Base-by-base conservation (phyloP, 2,113 vertebrate genomes). In the Tachycineta bicolor region DNA sequence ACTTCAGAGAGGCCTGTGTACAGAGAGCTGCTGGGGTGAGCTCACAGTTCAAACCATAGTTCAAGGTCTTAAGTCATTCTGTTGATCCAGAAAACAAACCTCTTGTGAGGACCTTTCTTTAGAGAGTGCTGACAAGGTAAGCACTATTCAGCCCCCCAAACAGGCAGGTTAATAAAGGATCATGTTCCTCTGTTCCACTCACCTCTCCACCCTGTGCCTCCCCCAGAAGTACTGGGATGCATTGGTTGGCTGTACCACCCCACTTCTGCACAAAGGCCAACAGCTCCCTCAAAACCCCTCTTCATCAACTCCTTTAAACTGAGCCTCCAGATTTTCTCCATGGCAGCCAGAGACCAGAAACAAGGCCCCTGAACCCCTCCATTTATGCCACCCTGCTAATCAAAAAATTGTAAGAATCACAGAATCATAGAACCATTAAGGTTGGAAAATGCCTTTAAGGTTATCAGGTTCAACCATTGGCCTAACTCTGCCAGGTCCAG, bases 321-420 rank as follows among this genome's bases (percentile, higher is more conserved):
- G 34, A 63, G 28, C 39, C 49, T 52, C 44, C 20, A 20, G 31
- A 9, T 49, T 37, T 39, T 55, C 23, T 64, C 39, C 2, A 2
- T 2, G 7, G 43, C 31, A 34, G 43, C 24, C 2, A 3, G 53
- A 65, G 31, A 39, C 16, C 3, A 2, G 70, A 65, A 12, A 53
- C 5, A 39, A 59, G 34, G 37, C 24, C 24, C 2, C 0, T 6
- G 18, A 62, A 47, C 41, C 0, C 0, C 25, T 34, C 75, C 9
- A 10, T 22, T 58, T 4, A 2, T 37, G n/a, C 21, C 47, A 41
- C 5, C 6, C 9, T 26, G 31, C 70, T 59, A 58, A 41, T 0
- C 11, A n/a, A n/a, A 68, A 59, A n/a, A 10, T 7, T n/a, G 4
- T n/a, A 53, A 41, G 53, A 53, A n/a, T 67, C 28, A 65, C 10